Base-by-base conservation (phyloP, 1,140 invertebrate species). In the Pinna nobilis region DNA sequence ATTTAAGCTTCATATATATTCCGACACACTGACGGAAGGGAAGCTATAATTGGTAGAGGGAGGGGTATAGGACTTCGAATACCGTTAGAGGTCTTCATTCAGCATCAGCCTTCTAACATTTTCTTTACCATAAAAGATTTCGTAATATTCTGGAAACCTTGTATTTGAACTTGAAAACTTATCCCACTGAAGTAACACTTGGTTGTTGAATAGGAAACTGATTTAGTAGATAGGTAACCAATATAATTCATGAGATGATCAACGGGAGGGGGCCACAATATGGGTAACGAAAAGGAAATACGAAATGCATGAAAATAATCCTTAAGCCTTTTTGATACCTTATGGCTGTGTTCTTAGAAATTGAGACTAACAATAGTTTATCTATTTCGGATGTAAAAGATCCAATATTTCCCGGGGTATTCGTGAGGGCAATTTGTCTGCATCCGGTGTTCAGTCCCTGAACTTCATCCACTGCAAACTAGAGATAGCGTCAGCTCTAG, bases 101-200 rank as follows among this genome's bases (percentile, higher is more conserved):
- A 15, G 25, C 32, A 37, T n/a, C 59, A 61, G 25, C 70, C 70
- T 59, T 72, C 70, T 32, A 35, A 25, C 25, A 49, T 64, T 55
- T 64, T 49, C 2, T 15, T 53, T 30, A 61, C 30, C 25, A 61
- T 28, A 30, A 71, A 55, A 30, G 61, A 23, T 49, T 72, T 35
- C 2, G 61, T 66, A n/a, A 41, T 47, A 25, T 65, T 63, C 0
- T 28, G 6, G 3, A 20, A 25, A 7, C 20, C 39, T 2, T 28
- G 20, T 6, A 55, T 28, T 51, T 71, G 59, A 41, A 51, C 35
- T 30, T 23, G n/a, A 53, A 11, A 55, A 23, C 60, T 44, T 7
- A 71, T 13, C 1, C 69, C 60, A 1, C 18, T 50, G n/a, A 71
- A n/a, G 25, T 71, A 55, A 20, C 20, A 53, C 20, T 23, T 53